Evolutionary conservation across 2,797 vertebrate genomes (phyloP).

Genomic region (Alosa sapidissima): DNA sequence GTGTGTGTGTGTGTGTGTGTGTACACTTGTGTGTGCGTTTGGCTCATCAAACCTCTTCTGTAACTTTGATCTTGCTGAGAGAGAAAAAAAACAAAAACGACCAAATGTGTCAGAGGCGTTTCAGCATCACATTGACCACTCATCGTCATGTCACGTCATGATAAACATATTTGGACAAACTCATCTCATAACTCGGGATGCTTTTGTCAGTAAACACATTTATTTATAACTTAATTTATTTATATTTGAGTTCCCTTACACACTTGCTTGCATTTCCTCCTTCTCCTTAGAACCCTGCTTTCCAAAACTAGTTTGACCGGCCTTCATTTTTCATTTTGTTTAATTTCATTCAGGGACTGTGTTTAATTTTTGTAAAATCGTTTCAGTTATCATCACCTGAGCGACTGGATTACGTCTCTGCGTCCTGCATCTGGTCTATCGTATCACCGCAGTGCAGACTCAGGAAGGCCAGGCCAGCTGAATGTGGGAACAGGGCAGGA

Average conservation of each 20-base stretch:
- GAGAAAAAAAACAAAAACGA: neutral
- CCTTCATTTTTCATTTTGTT: neutral
- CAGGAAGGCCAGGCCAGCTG: neutral
- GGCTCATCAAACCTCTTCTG: neutral
- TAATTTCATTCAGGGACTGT: neutral
- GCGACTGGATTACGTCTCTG: neutral
- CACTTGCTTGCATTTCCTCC: too few species aligned
- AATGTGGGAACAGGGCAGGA: slow-evolving; percentile 25
- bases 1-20: neutral
- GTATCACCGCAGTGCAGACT: neutral
- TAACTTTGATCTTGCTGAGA: neutral
- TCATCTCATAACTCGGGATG: too few species aligned
- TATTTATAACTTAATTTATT: too few species aligned
- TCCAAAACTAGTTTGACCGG: neutral
- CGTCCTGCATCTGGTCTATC: neutral
- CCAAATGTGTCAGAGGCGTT: neutral
- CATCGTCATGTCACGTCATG: neutral
- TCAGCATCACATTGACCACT: neutral
- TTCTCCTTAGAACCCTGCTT: neutral
- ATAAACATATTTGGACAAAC: neutral
- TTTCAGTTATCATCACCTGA: neutral
- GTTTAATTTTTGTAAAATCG: neutral
- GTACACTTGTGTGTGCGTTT: neutral
- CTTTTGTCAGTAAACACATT: too few species aligned
- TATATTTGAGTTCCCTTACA: too few species aligned